Evolutionary conservation across 2,888 invertebrate genomes (phyloP), one percentile per base, ranked within the genome.

Genomic region (Tachina grossa): DNA sequence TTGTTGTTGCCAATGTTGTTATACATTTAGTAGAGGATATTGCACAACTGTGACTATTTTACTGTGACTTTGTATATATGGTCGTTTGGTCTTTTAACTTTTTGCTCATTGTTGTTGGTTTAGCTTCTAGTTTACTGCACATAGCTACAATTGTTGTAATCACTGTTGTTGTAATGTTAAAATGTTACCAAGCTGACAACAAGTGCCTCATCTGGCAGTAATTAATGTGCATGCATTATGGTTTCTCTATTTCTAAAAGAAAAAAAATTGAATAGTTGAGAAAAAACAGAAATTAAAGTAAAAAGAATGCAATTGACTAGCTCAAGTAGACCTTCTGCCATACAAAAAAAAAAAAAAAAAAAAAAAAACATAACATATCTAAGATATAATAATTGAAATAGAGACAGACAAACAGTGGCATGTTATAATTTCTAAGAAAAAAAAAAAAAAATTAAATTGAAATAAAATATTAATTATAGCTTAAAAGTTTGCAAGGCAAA

Each of bases 41-140:
- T 88, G 84, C 87, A 84, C 86, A 86, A 87, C 79, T 87, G 85
- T 78, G 80, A 83, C 72, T 85, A 76, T 87, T 76, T 84, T 82
- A 74, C 66, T 87, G 80, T 81, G 83, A 87, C 78, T 81, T 85
- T 80, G 83, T 85, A 47, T 85, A 47, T 71, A 71, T 87, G 65
- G 76, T 72, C 55, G 59, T 74, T 84, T 86, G 81, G 81, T 83
- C 78, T 76, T 68, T 85, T 69, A 71, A 41, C 10, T 80, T 85
- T 49, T 63, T 74, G 63, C 49, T 61, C 31, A 8, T 74, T 55
- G 57, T 51, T 55, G 43, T 55, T 72, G 39, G 14, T 65, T 13
- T 47, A 66, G 22, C 39, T 57, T 47, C n/a, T 77, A 49, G 57
- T 43, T 59, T 45, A 16, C 6, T 69, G 61, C 41, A 59, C 41